A percentile compares a stretch with the other conserved stretches of the same genome.
Evolutionary conservation across 2,113 vertebrate species (phyloP).

Genomic region (Prionailurus viverrinus): DNA sequence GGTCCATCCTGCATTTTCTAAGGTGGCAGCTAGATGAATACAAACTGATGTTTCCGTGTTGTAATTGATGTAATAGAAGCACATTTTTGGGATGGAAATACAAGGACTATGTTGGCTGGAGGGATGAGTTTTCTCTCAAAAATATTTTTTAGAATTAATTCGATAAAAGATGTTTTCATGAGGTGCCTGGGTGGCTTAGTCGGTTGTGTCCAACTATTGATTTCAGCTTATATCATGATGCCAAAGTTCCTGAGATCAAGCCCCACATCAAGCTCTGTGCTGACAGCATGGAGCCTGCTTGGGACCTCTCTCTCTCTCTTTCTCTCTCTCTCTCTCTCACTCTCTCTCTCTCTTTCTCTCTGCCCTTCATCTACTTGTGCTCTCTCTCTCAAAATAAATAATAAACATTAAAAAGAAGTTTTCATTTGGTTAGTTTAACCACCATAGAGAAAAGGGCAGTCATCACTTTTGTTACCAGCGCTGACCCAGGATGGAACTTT

Average conservation of each 20-base stretch:
- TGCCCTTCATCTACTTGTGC: too few species aligned
- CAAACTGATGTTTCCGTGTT: not conserved
- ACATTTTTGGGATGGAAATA: not conserved
- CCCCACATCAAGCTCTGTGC: too few species aligned
- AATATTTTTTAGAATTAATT: not conserved
- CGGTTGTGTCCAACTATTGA: too few species aligned
- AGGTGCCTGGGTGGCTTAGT: too few species aligned
- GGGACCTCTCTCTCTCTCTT: too few species aligned
- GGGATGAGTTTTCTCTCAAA: not conserved
- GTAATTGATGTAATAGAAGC: not conserved
- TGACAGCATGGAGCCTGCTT: too few species aligned
- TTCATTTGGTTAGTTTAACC: not conserved
- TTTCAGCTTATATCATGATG: too few species aligned
- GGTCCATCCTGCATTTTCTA: not conserved
- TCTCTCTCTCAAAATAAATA: too few species aligned
- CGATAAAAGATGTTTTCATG: not conserved
- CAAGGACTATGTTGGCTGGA: not conserved
- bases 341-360: too few species aligned
- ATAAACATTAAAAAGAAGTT: not conserved
- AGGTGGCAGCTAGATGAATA: not conserved
- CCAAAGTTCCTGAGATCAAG: too few species aligned
- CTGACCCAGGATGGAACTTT: not conserved
- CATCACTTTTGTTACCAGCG: not conserved
- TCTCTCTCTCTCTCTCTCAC: too few species aligned
- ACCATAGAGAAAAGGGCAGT: not conserved